Evolutionary conservation across 2,797 vertebrate species (phyloP), one percentile per base, ranked within the genome.

Genomic region (Scyliorhinus canicula): DNA sequence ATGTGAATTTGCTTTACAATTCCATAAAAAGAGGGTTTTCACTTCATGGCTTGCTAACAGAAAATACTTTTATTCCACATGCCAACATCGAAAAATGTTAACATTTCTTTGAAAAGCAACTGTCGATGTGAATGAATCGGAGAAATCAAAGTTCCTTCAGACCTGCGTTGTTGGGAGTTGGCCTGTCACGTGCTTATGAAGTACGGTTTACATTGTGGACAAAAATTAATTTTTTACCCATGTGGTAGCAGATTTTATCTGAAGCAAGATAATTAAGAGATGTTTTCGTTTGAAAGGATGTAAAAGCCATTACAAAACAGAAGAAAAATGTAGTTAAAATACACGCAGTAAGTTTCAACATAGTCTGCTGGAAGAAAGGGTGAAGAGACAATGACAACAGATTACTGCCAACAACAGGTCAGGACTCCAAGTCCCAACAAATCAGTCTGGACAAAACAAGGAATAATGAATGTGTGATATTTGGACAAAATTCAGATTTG

Each of bases 1-100:
- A 94, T 71, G 93, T 74, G 93, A 94, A 94, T 71, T 94, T 94
- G 47, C 93, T 94, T 94, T 94, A 94, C 93, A 94, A 74, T 94
- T 94, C 93, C 93, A 71, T 94, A 94, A 94, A 94, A 74, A 52
- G n/a, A 94, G 47, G 67, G 69, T 31, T 94, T 74, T 52, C 16
- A 69, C 47, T 93, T 93, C 67, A 74, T 94, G 35, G 67, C 31
- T 71, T 52, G 93, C 44, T 94, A 55, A 94, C 93, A 71, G 67
- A 94, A 94, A 93, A 94, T 55, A 28, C 67, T 94, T 94, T 94
- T 50, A 94, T 94, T 94, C 93, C n/a, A 31, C 50, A 74, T 74
- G 28, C 69, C 52, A 50, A 94, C 67, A 74, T 94, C 93, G 31
- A 55, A 94, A 71, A 69, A 52, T 52, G 35, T 2, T 69, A 94